Base-by-base conservation (phyloP, 2,113 vertebrate species). In the Strix aluco region DNA sequence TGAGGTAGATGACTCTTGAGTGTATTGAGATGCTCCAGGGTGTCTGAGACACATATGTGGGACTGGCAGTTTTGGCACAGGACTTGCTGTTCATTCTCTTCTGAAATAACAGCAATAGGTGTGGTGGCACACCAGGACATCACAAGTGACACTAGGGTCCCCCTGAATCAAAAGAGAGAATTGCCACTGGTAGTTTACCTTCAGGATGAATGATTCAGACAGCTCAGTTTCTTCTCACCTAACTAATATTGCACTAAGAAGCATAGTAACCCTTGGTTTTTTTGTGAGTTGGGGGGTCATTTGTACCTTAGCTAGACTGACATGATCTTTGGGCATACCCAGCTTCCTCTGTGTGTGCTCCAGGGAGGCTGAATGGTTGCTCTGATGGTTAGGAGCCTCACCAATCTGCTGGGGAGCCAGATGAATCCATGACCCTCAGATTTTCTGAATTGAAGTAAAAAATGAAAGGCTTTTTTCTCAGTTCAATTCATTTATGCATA, bases 201-300 rank as follows among this genome's bases (percentile, higher is more conserved):
- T 57, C 49, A 29, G 16, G 62, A 12, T 46, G 32, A 42, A 17
- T 19, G 5, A 5, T n/a, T 46, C 13, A 51, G 22, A 12, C 3
- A 15, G 15, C 26, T 93, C 54, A 12, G 14, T 66, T 61, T 73
- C 55, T 57, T 74, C 69, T 15, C 46, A 34, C 27, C 20, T 12
- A 15, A n/a, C 2, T 30, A 18, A 5, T 11, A 7, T 4, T 42
- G 6, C 10, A 34, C 6, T 15, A 6, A 58, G 20, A 29, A 69
- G 17, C 0, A 0, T 2, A 30, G 6, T 10, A 30, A 66, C 13
- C 5, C 8, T 91, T 38, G 30, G 13, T 10, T 62, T 62, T 80
- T 13, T 27, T 26, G 21, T 5, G 11, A 55, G 19, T 26, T 49
- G 5, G 54, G 30, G 30, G 8, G 15, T 61, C 42, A 4, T 59